Evolutionary conservation across 2,113 vertebrate genomes (phyloP).

Genomic region (Morone chrysops): DNA sequence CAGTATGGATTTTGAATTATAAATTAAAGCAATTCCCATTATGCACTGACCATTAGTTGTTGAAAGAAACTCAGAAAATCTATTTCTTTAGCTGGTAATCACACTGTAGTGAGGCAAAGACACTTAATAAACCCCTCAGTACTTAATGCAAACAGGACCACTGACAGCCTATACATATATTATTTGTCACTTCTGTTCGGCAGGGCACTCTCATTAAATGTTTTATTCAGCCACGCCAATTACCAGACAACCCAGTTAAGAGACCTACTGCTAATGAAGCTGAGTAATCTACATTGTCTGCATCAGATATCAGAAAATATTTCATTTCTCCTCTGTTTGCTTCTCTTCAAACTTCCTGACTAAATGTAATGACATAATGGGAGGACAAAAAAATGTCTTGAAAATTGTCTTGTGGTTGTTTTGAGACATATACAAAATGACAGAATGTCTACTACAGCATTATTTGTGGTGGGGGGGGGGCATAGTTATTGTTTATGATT

Average conservation of each 20-base stretch:
- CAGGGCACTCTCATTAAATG: constrained; percentile 64
- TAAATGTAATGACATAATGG: constrained; percentile 43
- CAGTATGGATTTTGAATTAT: constrained; percentile 44
- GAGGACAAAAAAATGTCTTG: constrained; percentile 12
- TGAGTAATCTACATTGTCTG: constrained; percentile 53
- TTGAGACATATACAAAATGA: constrained; percentile 26
- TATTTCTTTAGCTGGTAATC: constrained; percentile 21
- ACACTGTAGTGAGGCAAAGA: constrained; percentile 5
- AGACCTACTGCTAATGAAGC: constrained; percentile 66
- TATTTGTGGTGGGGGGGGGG: constrained; percentile 41
- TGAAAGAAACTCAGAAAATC: constrained; percentile 28
- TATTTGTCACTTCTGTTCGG: constrained; percentile 63
- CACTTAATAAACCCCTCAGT: constrained; percentile 11
- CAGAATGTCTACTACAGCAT: constrained; percentile 14
- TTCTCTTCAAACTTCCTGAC: constrained; percentile 38
- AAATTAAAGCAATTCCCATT: constrained; percentile 36
- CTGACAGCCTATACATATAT: constrained; percentile 58
- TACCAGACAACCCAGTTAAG: constrained; percentile 56
- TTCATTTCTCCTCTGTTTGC: constrained; percentile 35
- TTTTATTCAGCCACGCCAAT: constrained; percentile 65
- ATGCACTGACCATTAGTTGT: constrained; percentile 20
- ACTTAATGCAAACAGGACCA: constrained; percentile 30
- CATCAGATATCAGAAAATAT: constrained; percentile 60
- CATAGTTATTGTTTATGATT: constrained; percentile 65
- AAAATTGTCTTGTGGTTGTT: constrained; percentile 40